Conservation (phyloP, 2,797 vertebrate species). For the Chelidonichthys spinosus region DNA sequence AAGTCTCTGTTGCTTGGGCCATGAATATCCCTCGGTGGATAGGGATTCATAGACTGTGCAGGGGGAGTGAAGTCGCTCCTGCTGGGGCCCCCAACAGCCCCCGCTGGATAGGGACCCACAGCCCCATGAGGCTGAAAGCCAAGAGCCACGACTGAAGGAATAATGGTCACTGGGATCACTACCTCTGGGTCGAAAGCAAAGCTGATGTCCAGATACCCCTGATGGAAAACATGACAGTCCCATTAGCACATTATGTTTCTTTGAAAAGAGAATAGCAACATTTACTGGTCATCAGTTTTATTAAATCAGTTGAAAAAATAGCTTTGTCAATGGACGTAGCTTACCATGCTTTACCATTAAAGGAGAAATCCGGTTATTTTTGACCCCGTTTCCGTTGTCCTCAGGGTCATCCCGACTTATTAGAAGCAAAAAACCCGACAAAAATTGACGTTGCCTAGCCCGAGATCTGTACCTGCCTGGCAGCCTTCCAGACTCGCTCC, state of each 20-base stretch:
- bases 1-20: slow-evolving; percentile 50
- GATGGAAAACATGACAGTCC: background rate
- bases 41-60: background rate
- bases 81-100: slow-evolving; percentile 36
- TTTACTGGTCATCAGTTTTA: background rate
- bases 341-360: too few species aligned
- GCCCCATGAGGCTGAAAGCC: background rate
- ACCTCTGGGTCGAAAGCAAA: slow-evolving; percentile 74
- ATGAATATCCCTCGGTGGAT: slow-evolving; percentile 18
- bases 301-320: background rate
- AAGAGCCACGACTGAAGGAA: slow-evolving; percentile 24
- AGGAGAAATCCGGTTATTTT: too few species aligned
- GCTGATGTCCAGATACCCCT: slow-evolving; percentile 79
- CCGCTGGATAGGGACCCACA: slow-evolving; percentile 17
- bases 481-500: too few species aligned
- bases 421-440: too few species aligned
- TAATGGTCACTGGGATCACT: slow-evolving; percentile 62
- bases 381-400: too few species aligned
- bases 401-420: too few species aligned
- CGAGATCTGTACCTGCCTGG: too few species aligned
- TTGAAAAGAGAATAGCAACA: slow-evolving; percentile 1
- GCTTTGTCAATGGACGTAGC: background rate
- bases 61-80: slow-evolving; percentile 40
- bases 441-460: too few species aligned
- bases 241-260: slow-evolving; percentile 2